A percentile compares a stretch with the other conserved stretches of the same genome.
Evolutionary conservation across 1,140 invertebrate genomes (phyloP).

Genomic region (Cataglyphis hispanica): DNA sequence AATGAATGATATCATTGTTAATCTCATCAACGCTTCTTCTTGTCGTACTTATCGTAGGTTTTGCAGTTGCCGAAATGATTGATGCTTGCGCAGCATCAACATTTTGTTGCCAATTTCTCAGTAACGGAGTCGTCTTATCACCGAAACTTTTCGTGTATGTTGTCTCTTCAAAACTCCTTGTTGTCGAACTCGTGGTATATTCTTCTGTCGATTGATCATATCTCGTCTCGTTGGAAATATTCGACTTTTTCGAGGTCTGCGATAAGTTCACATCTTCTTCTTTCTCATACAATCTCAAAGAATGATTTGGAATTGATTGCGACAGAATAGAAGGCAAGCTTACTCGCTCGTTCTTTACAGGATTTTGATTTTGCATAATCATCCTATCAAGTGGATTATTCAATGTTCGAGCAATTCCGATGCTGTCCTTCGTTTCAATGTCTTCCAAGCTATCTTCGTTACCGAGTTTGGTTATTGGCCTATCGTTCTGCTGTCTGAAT

Average conservation of each 20-base stretch:
- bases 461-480: slow-evolving; percentile 2
- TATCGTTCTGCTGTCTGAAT: slow-evolving; percentile 31
- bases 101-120: slow-evolving; percentile 21
- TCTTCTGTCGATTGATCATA: slow-evolving; percentile 12
- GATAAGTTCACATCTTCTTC: neutral
- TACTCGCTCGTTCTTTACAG: neutral
- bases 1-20: neutral
- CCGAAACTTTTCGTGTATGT: slow-evolving; percentile 3
- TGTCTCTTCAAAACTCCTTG: neutral
- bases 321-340: neutral
- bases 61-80: slow-evolving; percentile 1
- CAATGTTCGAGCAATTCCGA: slow-evolving; percentile 74
- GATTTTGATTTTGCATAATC: slow-evolving; percentile 36
- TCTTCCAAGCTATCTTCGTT: slow-evolving; percentile 66
- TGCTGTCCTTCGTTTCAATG: slow-evolving; percentile 79
- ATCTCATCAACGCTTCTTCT: neutral
- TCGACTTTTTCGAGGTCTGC: neutral
- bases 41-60: slow-evolving; percentile 25
- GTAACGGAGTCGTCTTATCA: slow-evolving; percentile 14
- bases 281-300: neutral
- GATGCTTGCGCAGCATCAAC: neutral
- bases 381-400: slow-evolving; percentile 30
- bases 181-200: neutral
- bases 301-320: neutral
- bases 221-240: slow-evolving; percentile 39